Evolutionary conservation across 2,888 invertebrate species (phyloP).

Genomic region (Diarsia brunnea): DNA sequence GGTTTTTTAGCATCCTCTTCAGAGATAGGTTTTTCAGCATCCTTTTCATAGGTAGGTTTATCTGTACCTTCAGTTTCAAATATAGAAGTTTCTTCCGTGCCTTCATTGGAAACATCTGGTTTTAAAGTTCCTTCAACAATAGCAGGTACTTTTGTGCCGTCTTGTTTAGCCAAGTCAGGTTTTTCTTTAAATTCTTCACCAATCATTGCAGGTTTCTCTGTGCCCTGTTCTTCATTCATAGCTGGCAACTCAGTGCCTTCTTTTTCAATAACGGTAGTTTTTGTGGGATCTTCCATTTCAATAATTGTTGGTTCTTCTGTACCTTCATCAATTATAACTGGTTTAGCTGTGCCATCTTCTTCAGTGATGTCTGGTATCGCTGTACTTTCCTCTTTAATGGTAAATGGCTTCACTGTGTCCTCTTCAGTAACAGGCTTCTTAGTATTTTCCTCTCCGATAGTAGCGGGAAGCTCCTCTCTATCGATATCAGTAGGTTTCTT

Average conservation of each 20-base stretch:
- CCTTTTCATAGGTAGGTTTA: constrained; percentile 8
- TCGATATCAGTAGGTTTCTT: constrained; percentile 31
- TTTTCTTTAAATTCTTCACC: constrained; percentile 34
- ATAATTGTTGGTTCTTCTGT: constrained; percentile 29
- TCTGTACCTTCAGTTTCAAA: constrained; percentile 17
- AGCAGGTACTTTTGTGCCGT: constrained; percentile 19
- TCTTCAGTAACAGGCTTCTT: constrained; percentile 25
- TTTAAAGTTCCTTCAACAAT: constrained; percentile 10
- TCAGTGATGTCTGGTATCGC: constrained; percentile 24
- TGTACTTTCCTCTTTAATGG: constrained; percentile 40
- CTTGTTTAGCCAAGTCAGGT: constrained; percentile 16
- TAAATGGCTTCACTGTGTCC: constrained; percentile 27
- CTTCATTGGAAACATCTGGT: constrained; percentile 6
- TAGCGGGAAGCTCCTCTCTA: constrained; percentile 29
- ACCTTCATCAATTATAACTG: constrained; percentile 40
- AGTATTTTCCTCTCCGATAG: constrained; percentile 17
- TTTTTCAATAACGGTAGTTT: constrained; percentile 18
- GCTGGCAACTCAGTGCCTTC: constrained; percentile 29
- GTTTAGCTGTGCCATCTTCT: constrained; percentile 35
- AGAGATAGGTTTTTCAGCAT: constrained; percentile 25
- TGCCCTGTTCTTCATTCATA: constrained; percentile 12
- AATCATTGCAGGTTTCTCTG: constrained; percentile 32
- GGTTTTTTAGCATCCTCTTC: constrained; percentile 24
- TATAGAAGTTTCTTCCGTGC: constrained; percentile 9
- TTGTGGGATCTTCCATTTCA: constrained; percentile 20